These are phyloP conservation scores for Chlorocebus sabaeus DNA, from an alignment of 2,113 vertebrate genomes.

Conservation along the genomic window DNA sequence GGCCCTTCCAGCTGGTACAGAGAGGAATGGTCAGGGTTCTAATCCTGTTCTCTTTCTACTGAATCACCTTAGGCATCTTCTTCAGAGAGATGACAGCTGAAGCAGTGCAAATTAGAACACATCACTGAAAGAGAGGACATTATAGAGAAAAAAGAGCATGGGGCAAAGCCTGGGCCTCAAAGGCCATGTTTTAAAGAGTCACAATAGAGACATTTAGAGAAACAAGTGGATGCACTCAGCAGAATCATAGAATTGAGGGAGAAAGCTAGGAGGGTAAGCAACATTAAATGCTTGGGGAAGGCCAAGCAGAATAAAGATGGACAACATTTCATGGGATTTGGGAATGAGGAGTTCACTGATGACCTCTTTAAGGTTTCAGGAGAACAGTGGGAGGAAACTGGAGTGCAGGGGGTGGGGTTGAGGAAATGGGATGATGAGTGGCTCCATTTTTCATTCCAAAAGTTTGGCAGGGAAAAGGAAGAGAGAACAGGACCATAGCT, in stretches of 20 bases:
- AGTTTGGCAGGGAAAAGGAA: conserved; percentile 54
- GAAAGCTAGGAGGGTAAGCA: neutral
- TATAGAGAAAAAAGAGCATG: neutral
- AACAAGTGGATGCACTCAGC: too few relatives aligned
- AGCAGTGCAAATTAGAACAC: neutral
- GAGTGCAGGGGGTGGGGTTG: neutral
- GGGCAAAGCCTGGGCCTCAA: neutral
- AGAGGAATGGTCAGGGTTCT: neutral
- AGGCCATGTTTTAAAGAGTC: neutral
- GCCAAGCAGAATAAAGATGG: neutral
- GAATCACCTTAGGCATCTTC: neutral
- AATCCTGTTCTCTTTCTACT: neutral
- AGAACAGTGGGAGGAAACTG: neutral
- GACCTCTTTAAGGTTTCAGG: conserved; percentile 38
- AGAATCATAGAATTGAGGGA: neutral
- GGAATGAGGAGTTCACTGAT: neutral
- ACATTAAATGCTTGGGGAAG: too few relatives aligned
- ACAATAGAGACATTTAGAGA: neutral
- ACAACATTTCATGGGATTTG: neutral
- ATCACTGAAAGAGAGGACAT: neutral
- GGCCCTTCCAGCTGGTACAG: neutral
- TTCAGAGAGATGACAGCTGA: neutral
- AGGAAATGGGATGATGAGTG: conserved; percentile 56
- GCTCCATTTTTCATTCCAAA: conserved; percentile 64
- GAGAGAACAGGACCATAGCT: conserved; percentile 49